Evolutionary conservation across 2,888 invertebrate species (phyloP), one percentile per base, ranked within the genome.

Genomic region (Orchesella flavescens): DNA sequence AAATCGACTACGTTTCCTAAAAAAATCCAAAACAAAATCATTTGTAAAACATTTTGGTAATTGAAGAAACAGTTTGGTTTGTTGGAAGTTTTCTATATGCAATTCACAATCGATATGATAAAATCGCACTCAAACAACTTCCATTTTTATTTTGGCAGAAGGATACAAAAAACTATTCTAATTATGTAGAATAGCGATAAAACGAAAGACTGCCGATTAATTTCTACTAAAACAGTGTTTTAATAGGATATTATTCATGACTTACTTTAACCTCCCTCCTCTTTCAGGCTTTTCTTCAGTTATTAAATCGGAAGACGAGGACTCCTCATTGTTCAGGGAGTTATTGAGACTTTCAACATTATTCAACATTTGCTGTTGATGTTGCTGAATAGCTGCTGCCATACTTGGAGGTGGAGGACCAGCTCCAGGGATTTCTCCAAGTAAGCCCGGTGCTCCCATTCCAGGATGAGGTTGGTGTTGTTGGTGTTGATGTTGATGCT

Each of bases 1-100:
- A 85, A 87, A 87, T 71, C 87, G 24, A 61, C 87, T 87, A 61
- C 87, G 24, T 85, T 87, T 87, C 53, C 86, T 87, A 43, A 9
- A 44, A 72, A 44, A 13, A 57, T n/a, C n/a, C 1, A 17, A 59
- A 34, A 61, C 12, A 49, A n/a, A 49, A n/a, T n/a, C 49, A 44
- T 44, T 44, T 12, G 12, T 44, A 44, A 44, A 44, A 9, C 44
- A n/a, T n/a, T n/a, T n/a, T n/a, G n/a, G n/a, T n/a, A n/a, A n/a
- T n/a, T n/a, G n/a, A n/a, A n/a, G n/a, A n/a, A n/a, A n/a, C n/a
- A 17, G 68, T 19, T 80, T 55, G 44, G 49, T 15, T 21, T 85
- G 81, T 85, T 10, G 61, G 57, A 78, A 82, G 72, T 59, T 23
- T 61, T 80, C 83, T 85, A 86, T 85, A 82, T 86, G 85, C 83